A percentile compares a stretch with the other conserved stretches of the same genome.
phyloP scores from a whole-genome alignment of 1,140 invertebrate species.

The Zaprionus capensis region DNA sequence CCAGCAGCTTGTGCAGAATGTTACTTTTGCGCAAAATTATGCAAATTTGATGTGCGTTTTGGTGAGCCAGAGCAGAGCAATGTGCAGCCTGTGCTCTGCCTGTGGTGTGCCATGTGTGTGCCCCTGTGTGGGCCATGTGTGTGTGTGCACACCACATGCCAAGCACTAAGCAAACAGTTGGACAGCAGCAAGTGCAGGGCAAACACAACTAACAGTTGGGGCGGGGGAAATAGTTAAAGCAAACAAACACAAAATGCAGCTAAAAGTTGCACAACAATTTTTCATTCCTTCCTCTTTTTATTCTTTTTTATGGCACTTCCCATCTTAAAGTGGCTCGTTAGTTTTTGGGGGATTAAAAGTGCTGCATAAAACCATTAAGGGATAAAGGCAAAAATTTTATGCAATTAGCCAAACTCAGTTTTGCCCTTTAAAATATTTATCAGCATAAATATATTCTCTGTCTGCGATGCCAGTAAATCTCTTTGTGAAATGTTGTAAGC shows the following conservation, averaged over 20 bases:
- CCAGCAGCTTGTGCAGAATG: slow-evolving; percentile 65
- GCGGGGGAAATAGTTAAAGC: slow-evolving; percentile 39
- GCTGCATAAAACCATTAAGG: slow-evolving; percentile 9
- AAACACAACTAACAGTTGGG: slow-evolving; percentile 42
- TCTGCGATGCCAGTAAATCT: too few species aligned
- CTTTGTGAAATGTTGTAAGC: background rate
- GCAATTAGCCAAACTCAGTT: background rate
- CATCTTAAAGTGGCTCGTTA: slow-evolving; percentile 11
- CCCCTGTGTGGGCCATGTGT: slow-evolving; percentile 21
- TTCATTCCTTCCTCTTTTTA: background rate
- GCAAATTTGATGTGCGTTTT: slow-evolving; percentile 82
- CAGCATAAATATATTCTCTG: too few species aligned
- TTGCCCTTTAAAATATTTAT: background rate
- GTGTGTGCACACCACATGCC: slow-evolving; percentile 51
- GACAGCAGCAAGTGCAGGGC: slow-evolving; percentile 72
- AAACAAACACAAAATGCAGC: slow-evolving; percentile 57
- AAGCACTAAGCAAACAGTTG: slow-evolving; percentile 69
- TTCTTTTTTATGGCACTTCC: background rate
- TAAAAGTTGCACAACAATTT: slow-evolving; percentile 44
- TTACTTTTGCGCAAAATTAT: slow-evolving; percentile 79
- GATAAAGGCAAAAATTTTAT: slow-evolving; percentile 1
- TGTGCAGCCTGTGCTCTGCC: slow-evolving; percentile 24
- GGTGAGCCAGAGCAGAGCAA: slow-evolving; percentile 65
- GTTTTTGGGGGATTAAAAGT: slow-evolving; percentile 18
- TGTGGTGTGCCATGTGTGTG: slow-evolving; percentile 26